phyloP scores from a whole-genome alignment of 2,797 vertebrate genomes.

The Gadopsis marmoratus region DNA sequence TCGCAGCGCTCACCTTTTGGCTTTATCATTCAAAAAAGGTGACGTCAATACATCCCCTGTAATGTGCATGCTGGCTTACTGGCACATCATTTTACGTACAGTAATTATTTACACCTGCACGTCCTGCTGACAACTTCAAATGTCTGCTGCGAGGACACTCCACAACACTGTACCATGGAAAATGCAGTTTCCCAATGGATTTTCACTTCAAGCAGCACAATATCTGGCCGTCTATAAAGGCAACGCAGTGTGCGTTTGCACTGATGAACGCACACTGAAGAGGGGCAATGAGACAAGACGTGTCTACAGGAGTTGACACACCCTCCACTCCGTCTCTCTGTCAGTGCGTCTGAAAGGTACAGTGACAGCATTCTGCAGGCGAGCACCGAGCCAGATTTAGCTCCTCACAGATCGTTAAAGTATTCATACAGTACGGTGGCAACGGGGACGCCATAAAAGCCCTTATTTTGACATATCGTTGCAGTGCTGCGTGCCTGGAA shows the following conservation, averaged over 20 bases:
- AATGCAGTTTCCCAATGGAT: not conserved
- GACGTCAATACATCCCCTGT: not conserved
- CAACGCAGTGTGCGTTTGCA: not conserved
- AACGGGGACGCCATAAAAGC: constrained; percentile 50
- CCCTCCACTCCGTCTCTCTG: not conserved
- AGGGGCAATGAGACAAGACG: not conserved
- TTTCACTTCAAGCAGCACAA: not conserved
- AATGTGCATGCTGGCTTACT: not conserved
- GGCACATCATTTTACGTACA: too few species aligned
- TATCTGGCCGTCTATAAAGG: not conserved
- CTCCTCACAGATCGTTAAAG: constrained; percentile 61
- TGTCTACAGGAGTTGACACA: not conserved
- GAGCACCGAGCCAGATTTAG: constrained; percentile 50
- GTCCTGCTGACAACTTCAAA: not conserved
- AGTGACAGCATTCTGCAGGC: constrained; percentile 34
- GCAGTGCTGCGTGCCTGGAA: constrained; percentile 53
- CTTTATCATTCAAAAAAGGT: not conserved
- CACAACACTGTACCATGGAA: not conserved
- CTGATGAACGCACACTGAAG: constrained; percentile 1
- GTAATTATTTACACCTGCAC: constrained; percentile 1
- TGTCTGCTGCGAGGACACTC: not conserved
- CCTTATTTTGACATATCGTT: constrained; percentile 51
- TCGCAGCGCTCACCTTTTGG: not conserved
- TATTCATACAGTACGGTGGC: constrained; percentile 54
- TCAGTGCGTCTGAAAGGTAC: constrained; percentile 4